These are phyloP conservation scores for Octodonta nipae DNA, from an alignment of 2,888 invertebrate genomes.

Conservation along the genomic window DNA sequence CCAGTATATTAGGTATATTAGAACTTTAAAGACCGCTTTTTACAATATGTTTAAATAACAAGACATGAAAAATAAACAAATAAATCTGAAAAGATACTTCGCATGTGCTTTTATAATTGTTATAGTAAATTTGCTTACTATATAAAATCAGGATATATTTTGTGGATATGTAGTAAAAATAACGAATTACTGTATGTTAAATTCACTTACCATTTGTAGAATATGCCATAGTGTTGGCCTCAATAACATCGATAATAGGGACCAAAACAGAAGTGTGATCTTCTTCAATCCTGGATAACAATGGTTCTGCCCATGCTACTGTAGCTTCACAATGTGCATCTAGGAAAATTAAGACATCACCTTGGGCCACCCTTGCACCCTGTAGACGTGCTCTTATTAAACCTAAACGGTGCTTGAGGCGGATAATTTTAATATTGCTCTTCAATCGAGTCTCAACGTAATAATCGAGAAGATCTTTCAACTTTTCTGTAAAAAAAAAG, in stretches of 20 bases:
- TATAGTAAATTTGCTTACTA: no score
- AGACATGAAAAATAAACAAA: no score
- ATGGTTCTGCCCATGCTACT: slow-evolving; percentile 73
- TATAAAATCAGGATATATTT: no score
- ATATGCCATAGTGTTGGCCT: slow-evolving; percentile 65
- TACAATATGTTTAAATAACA: no score
- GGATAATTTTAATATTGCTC: slow-evolving; percentile 53
- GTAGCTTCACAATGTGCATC: slow-evolving; percentile 87
- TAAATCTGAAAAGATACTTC: no score
- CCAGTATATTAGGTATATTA: no score
- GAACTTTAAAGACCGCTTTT: no score
- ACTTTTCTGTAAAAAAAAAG: slow-evolving; percentile 40
- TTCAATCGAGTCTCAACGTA: slow-evolving; percentile 64
- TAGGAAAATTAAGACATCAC: slow-evolving; percentile 70
- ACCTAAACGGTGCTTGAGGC: slow-evolving; percentile 64
- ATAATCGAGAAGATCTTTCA: slow-evolving; percentile 62
- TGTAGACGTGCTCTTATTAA: slow-evolving; percentile 79
- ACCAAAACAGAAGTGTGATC: slow-evolving; percentile 69
- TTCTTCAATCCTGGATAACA: slow-evolving; percentile 72
- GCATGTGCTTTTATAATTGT: no score
- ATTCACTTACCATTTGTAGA: slow-evolving; percentile 42
- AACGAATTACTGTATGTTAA: no score
- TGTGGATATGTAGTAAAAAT: no score
- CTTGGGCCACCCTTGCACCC: slow-evolving; percentile 71
- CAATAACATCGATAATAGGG: slow-evolving; percentile 91